Percentiles rank a stretch among this genome's conserved stretches.
phyloP scores from a whole-genome alignment of 2,888 invertebrate genomes.

The Resseliella maxima region DNA sequence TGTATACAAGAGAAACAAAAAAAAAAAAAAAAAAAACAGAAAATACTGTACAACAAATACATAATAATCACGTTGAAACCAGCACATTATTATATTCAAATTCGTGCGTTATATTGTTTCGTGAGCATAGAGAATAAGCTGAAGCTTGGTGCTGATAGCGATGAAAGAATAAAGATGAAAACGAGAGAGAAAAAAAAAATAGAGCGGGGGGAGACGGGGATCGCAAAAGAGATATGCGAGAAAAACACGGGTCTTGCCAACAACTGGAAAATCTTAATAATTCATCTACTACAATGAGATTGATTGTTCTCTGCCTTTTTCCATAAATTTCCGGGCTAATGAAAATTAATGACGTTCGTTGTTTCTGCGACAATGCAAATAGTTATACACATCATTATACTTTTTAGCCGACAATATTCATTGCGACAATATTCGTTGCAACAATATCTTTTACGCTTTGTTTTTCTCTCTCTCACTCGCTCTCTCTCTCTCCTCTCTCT shows the following conservation, averaged over 20 bases:
- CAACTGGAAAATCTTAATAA: conserved; percentile 35
- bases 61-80: conserved; percentile 21
- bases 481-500: background rate
- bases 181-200: background rate
- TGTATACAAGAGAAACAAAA: background rate
- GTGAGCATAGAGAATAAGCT: background rate
- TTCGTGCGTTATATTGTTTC: conserved; percentile 24
- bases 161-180: background rate
- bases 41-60: background rate
- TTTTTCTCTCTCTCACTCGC: background rate
- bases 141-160: background rate
- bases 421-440: conserved; percentile 8
- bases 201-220: background rate
- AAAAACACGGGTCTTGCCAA: background rate
- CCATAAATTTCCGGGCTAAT: conserved; percentile 53
- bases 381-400: conserved; percentile 51
- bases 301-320: conserved; percentile 48
- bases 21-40: background rate
- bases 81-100: background rate
- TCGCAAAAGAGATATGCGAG: too few species aligned
- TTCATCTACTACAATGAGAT: conserved; percentile 53
- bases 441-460: background rate
- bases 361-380: conserved; percentile 23
- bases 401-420: conserved; percentile 18
- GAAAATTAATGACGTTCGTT: conserved; percentile 46